Evolutionary conservation across 2,888 invertebrate species (phyloP).

Genomic region (Frankliniella intonsa): DNA sequence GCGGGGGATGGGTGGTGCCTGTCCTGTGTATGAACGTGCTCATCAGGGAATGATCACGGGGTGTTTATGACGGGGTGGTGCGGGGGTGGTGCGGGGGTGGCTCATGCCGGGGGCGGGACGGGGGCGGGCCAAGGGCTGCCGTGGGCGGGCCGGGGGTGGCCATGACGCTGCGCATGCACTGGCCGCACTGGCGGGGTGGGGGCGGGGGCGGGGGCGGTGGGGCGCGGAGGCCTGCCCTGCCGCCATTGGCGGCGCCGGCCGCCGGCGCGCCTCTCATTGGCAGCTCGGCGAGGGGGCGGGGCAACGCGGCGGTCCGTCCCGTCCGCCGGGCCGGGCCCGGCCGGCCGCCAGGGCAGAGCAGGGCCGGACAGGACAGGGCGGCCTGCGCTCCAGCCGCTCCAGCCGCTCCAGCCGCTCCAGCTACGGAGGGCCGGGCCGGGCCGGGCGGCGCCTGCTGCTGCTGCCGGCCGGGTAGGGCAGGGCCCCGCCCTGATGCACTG

Average conservation of each 20-base stretch:
- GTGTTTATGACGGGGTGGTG: neutral
- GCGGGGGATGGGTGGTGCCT: too few species aligned
- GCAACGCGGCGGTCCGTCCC: neutral
- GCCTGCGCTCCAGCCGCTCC: neutral
- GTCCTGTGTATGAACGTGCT: too few species aligned
- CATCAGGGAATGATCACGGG: too few species aligned
- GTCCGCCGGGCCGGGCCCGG: neutral
- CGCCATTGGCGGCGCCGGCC: neutral
- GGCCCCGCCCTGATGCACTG: too few species aligned
- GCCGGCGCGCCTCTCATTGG: neutral
- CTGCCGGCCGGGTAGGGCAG: too few species aligned
- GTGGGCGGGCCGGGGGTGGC: neutral
- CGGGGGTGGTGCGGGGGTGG: neutral
- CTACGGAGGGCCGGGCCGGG: neutral
- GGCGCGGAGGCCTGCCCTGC: neutral
- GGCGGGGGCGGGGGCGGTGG: neutral
- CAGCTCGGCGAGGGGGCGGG: neutral
- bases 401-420: neutral
- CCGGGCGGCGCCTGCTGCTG: too few species aligned
- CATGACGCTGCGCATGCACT: neutral
- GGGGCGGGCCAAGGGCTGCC: neutral
- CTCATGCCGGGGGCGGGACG: neutral
- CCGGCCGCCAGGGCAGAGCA: neutral
- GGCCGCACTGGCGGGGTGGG: neutral
- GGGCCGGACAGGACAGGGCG: neutral